phyloP scores from a whole-genome alignment of 2,113 vertebrate genomes.

The Felis catus region DNA sequence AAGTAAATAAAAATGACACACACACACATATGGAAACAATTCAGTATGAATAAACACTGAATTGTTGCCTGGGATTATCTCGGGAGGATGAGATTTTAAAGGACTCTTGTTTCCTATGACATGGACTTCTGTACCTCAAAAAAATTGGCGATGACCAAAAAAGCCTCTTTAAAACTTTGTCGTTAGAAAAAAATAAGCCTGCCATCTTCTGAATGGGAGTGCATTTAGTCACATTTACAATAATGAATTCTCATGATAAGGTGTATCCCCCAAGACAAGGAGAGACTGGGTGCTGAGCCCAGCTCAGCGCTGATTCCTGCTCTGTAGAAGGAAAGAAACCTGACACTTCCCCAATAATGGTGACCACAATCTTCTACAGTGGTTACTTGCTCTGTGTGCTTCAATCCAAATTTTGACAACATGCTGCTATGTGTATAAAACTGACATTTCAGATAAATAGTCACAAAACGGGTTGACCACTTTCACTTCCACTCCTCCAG shows the following conservation, averaged over 20 bases:
- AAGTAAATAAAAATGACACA: background rate
- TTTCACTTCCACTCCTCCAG: background rate
- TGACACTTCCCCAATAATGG: background rate
- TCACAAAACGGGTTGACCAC: background rate
- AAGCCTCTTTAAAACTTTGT: background rate
- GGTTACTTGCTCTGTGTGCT: background rate
- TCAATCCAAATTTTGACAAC: background rate
- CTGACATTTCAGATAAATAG: constrained; percentile 23
- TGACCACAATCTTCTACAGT: background rate
- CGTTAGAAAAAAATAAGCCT: background rate
- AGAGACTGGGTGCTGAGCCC: background rate
- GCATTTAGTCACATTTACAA: background rate
- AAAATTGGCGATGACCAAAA: background rate
- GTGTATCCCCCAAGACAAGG: background rate
- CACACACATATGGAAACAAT: background rate
- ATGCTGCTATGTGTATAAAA: background rate
- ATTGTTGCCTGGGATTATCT: background rate
- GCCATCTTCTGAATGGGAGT: background rate
- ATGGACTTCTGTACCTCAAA: background rate
- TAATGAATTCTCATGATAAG: background rate
- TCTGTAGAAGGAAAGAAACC: background rate
- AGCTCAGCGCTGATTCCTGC: background rate
- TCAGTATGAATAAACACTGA: background rate
- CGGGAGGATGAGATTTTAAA: background rate
- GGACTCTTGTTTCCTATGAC: background rate